Evolutionary conservation across 2,113 vertebrate genomes (phyloP).

Genomic region (Suncus etruscus): DNA sequence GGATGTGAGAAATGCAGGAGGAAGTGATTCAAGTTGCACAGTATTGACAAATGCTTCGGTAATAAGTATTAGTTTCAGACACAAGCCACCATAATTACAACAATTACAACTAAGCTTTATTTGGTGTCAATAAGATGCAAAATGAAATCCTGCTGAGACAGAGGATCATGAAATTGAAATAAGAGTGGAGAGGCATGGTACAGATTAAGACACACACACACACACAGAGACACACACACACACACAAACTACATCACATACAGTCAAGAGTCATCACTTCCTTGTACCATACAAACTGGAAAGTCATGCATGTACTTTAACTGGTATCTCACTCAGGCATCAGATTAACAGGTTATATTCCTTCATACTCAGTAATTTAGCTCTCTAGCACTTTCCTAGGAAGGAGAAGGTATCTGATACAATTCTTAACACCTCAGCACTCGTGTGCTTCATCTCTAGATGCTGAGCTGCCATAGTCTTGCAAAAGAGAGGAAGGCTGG

Average conservation of each 20-base stretch:
- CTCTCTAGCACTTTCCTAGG: background rate
- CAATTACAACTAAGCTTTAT: slow-evolving; percentile 25
- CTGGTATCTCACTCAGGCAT: background rate
- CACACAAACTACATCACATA: background rate
- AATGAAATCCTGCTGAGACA: background rate
- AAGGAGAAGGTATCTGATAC: background rate
- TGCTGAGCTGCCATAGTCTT: background rate
- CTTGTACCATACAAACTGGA: background rate
- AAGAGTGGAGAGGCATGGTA: background rate
- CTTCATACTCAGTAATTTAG: background rate
- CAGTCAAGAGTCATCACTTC: background rate
- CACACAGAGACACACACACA: background rate
- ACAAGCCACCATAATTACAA: slow-evolving; percentile 41
- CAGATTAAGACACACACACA: background rate
- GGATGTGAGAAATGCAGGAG: slow-evolving; percentile 36
- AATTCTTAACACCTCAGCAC: accelerated
- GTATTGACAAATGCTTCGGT: slow-evolving; percentile 8
- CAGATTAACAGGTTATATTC: background rate
- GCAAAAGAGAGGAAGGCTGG: accelerated
- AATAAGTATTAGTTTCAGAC: slow-evolving; percentile 35
- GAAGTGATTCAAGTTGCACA: slow-evolving; percentile 30
- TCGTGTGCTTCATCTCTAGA: too few species aligned
- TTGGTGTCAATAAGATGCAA: background rate
- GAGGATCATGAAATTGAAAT: background rate
- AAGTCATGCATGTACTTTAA: background rate